phyloP scores from a whole-genome alignment of 2,888 invertebrate genomes.

The Agrotis puta region DNA sequence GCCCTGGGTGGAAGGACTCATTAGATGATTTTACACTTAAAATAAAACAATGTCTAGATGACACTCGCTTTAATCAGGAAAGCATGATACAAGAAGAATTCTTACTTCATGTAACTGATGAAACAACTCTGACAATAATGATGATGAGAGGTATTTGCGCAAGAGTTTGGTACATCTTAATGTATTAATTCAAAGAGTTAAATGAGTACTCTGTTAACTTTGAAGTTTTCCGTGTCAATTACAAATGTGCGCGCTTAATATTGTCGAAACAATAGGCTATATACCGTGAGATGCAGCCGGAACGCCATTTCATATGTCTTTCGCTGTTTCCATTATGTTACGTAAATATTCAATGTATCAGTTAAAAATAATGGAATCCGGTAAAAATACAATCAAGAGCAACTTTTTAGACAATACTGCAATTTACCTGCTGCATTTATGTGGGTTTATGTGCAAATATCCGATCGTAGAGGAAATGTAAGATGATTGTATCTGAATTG shows the following conservation, averaged over 20 bases:
- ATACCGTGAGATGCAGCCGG: slow-evolving; percentile 74
- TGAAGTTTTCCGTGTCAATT: slow-evolving; percentile 69
- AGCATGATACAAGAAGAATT: background rate
- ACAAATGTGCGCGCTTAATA: slow-evolving; percentile 67
- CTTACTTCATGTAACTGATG: too few relatives aligned
- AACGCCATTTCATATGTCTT: slow-evolving; percentile 52
- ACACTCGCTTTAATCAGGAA: background rate
- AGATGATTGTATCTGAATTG: background rate
- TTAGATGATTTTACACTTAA: too few relatives aligned
- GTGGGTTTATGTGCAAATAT: background rate
- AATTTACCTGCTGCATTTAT: background rate
- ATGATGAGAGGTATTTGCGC: slow-evolving; percentile 3
- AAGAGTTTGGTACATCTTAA: slow-evolving; percentile 32
- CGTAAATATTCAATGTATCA: slow-evolving; percentile 33
- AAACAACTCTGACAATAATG: background rate
- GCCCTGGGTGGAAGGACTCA: too few relatives aligned
- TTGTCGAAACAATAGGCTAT: slow-evolving; percentile 71
- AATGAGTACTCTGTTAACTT: slow-evolving; percentile 57
- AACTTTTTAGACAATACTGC: too few relatives aligned
- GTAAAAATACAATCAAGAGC: background rate
- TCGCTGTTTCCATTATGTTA: slow-evolving; percentile 56
- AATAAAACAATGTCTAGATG: background rate
- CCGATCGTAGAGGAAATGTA: background rate
- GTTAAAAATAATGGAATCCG: slow-evolving; percentile 16
- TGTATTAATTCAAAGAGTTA: slow-evolving; percentile 50